Conservation (phyloP, 2,797 vertebrate genomes). For the Diglossa cyanea region DNA sequence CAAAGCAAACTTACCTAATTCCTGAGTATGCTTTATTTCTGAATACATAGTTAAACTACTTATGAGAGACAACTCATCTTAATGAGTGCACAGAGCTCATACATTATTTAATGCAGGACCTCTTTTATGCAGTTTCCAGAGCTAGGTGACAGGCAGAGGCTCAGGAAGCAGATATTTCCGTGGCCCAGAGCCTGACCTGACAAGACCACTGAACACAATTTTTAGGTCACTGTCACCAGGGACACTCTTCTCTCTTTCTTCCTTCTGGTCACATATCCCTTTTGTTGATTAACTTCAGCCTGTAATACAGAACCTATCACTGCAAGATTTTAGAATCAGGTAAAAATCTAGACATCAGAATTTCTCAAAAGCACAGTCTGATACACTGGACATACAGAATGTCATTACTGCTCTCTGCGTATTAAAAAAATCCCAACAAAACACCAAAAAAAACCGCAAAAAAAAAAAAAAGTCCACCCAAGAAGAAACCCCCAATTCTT, state of each 20-base stretch:
- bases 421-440: neutral
- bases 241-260: neutral
- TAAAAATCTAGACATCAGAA: neutral
- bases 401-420: neutral
- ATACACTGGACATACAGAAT: neutral
- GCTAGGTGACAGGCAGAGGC: neutral
- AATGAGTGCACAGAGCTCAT: neutral
- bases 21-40: neutral
- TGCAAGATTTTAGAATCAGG: neutral
- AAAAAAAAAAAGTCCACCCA: neutral
- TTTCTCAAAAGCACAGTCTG: neutral
- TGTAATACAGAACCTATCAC: neutral
- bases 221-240: neutral
- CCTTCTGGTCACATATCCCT: accelerated
- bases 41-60: neutral
- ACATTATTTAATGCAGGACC: neutral
- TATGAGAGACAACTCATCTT: neutral
- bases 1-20: neutral
- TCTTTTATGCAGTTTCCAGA: neutral
- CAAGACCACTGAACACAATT: neutral
- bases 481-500: neutral
- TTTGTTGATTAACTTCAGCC: neutral
- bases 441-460: neutral
- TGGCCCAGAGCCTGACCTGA: neutral
- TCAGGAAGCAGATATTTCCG: neutral